Percentiles rank a stretch among this genome's conserved stretches.
Evolutionary conservation across 2,888 invertebrate species (phyloP).

Genomic region (Melangyna quadrimaculata): DNA sequence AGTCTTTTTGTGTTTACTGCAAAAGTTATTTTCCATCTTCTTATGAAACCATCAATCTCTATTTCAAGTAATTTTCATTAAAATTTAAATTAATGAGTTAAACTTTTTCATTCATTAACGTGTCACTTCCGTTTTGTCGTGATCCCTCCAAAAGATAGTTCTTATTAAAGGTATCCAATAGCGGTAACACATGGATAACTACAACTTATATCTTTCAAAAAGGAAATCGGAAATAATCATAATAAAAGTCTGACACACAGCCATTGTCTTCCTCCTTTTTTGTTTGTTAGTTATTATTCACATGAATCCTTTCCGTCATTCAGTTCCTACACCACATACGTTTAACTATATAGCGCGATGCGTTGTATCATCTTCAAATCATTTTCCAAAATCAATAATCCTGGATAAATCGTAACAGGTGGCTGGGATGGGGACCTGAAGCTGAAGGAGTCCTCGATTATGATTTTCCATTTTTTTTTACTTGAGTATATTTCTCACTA

Average conservation of each 20-base stretch:
- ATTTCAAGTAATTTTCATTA: not conserved
- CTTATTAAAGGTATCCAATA: not conserved
- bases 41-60: slow-evolving; percentile 1
- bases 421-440: slow-evolving; percentile 54
- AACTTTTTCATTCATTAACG: slow-evolving; percentile 48
- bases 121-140: slow-evolving; percentile 63
- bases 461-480: slow-evolving; percentile 63
- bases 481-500: slow-evolving; percentile 52
- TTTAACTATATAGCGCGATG: slow-evolving; percentile 31
- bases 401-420: slow-evolving; percentile 62
- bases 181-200: slow-evolving; percentile 36
- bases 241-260: slow-evolving; percentile 68
- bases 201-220: slow-evolving; percentile 20
- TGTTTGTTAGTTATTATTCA: slow-evolving; percentile 58
- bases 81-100: slow-evolving; percentile 9
- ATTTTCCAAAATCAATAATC: slow-evolving; percentile 58
- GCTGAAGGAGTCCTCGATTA: slow-evolving; percentile 56
- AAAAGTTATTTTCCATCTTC: not conserved
- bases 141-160: slow-evolving; percentile 51
- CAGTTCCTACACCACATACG: slow-evolving; percentile 23
- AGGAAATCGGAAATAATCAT: slow-evolving; percentile 69
- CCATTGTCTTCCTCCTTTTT: slow-evolving; percentile 48
- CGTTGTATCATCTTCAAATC: slow-evolving; percentile 64
- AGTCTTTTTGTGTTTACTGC: not conserved
- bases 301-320: slow-evolving; percentile 64